Evolutionary conservation across 2,797 vertebrate species (phyloP).

Genomic region (Oryzias dopingdopingensis): DNA sequence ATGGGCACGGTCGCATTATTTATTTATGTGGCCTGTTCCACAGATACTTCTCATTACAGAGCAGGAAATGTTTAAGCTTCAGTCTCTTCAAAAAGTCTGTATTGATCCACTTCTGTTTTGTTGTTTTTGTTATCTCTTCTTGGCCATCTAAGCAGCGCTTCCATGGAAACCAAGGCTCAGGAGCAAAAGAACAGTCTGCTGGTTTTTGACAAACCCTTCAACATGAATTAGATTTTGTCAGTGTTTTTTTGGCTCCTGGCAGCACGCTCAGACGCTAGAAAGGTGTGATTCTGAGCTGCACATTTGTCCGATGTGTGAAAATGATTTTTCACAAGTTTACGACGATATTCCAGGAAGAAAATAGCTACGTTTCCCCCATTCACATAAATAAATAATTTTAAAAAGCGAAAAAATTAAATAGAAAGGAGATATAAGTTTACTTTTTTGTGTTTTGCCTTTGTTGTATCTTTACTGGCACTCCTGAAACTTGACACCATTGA

Average conservation of each 20-base stretch:
- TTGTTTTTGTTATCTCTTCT: background rate
- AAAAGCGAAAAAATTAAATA: too few relatives aligned
- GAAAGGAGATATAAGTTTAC: too few relatives aligned
- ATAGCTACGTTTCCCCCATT: background rate
- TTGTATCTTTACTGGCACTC: background rate
- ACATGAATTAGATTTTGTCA: background rate
- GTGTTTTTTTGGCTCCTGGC: slow-evolving; percentile 17
- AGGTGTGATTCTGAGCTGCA: slow-evolving; percentile 10
- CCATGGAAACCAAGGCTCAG: slow-evolving; percentile 7
- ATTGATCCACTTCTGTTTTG: slow-evolving; percentile 20
- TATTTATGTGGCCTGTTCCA: too few relatives aligned
- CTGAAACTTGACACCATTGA: slow-evolving; percentile 45
- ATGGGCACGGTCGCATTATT: too few relatives aligned
- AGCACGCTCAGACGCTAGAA: slow-evolving; percentile 18
- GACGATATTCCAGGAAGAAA: slow-evolving; percentile 5
- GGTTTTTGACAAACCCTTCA: slow-evolving; percentile 3
- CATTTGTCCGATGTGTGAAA: slow-evolving; percentile 29
- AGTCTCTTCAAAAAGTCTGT: background rate
- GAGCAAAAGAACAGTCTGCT: slow-evolving; percentile 9
- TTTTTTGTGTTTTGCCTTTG: too few relatives aligned
- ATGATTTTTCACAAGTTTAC: slow-evolving; percentile 45
- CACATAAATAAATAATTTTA: background rate
- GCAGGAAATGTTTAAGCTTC: too few relatives aligned
- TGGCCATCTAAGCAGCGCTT: slow-evolving; percentile 8
- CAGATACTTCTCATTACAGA: too few relatives aligned